Evolutionary conservation across 2,113 vertebrate species (phyloP).

Genomic region (Alouatta palliata): DNA sequence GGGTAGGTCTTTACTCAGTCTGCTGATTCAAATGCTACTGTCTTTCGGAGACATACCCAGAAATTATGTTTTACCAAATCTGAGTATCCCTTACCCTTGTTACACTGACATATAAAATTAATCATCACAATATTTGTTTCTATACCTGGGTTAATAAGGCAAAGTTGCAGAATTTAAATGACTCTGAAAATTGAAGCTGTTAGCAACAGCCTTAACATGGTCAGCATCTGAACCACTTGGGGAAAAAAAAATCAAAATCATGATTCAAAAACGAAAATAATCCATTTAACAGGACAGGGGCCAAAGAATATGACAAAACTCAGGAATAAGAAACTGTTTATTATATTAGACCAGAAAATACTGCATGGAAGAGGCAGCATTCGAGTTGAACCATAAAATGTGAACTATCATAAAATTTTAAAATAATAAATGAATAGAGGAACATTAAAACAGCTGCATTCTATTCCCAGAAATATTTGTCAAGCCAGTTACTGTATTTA

Average conservation of each 20-base stretch:
- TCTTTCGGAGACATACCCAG: neutral
- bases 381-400: neutral
- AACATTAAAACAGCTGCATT: neutral
- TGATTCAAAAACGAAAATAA: neutral
- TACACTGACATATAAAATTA: neutral
- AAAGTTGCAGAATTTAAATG: neutral
- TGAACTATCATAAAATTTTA: neutral
- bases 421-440: neutral
- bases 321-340: neutral
- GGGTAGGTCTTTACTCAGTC: neutral
- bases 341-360: neutral
- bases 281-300: neutral
- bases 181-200: neutral
- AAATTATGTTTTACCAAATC: neutral
- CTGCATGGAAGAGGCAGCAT: neutral
- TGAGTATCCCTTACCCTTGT: neutral
- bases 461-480: neutral
- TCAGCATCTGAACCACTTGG: neutral
- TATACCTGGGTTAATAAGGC: neutral
- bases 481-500: neutral
- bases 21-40: neutral
- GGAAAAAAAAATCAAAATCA: neutral
- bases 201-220: neutral
- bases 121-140: neutral
- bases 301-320: neutral